Percentiles rank a stretch among this genome's conserved stretches.
Evolutionary conservation across 2,113 vertebrate species (phyloP).

Genomic region (Opisthocomus hoazin): DNA sequence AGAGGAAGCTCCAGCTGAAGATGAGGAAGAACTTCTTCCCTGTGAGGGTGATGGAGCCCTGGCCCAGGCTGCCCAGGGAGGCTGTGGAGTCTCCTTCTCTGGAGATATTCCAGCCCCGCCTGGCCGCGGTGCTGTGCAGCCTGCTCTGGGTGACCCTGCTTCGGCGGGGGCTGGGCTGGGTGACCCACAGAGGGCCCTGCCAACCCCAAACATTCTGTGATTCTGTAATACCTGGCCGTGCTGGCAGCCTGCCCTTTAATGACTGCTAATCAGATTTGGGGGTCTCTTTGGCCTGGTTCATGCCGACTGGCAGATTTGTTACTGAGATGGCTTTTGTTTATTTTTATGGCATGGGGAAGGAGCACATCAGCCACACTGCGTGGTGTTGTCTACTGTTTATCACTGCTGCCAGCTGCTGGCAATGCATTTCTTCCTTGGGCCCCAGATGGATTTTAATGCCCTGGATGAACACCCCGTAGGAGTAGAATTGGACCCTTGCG

Average conservation of each 20-base stretch:
- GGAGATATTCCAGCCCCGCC: too few relatives aligned
- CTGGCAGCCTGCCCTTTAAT: accelerated
- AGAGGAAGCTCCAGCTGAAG: too few relatives aligned
- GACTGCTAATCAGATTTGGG: neutral
- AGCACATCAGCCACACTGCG: neutral
- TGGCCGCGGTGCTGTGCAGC: too few relatives aligned
- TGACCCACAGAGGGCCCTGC: too few relatives aligned
- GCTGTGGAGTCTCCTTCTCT: too few relatives aligned
- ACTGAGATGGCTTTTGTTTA: neutral
- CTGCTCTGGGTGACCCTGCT: too few relatives aligned
- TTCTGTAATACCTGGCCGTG: accelerated
- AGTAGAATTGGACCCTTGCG: neutral
- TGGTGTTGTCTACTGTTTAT: neutral
- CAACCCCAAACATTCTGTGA: too few relatives aligned
- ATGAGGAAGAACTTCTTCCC: too few relatives aligned
- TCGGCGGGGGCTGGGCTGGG: too few relatives aligned
- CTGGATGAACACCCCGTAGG: neutral
- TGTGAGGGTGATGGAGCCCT: too few relatives aligned
- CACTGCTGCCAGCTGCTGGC: neutral
- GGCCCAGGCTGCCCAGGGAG: too few relatives aligned
- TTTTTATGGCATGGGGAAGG: neutral
- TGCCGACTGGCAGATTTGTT: neutral
- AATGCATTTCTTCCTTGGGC: neutral
- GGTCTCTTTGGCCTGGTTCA: neutral
- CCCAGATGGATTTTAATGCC: neutral